A percentile compares a stretch with the other conserved stretches of the same genome.
Evolutionary conservation across 92 coral and sea anemone genomes (phyloP).

Genomic region (Epizoanthus stellaris): DNA sequence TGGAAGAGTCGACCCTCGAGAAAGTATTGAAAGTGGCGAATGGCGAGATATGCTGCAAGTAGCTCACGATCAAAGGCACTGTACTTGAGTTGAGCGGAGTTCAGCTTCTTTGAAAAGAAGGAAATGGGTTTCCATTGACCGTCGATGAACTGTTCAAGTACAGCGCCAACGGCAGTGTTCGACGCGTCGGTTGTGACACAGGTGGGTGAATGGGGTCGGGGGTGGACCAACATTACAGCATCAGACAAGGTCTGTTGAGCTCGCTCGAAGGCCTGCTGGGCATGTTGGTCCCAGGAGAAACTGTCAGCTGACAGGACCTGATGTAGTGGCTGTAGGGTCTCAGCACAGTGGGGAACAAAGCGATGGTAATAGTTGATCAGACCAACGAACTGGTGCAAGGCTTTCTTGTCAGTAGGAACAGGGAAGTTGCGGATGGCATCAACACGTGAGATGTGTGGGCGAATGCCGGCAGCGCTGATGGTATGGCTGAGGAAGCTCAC

Average conservation of each 20-base stretch:
- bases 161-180: conserved; percentile 33
- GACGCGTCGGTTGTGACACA: conserved; percentile 49
- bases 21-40: conserved; percentile 51
- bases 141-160: conserved; percentile 42
- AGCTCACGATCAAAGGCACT: conserved; percentile 58
- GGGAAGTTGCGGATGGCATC: conserved; percentile 40
- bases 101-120: conserved; percentile 60
- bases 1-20: conserved; percentile 54
- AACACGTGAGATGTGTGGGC: conserved; percentile 36
- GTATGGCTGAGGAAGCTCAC: conserved; percentile 53
- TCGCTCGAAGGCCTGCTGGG: conserved; percentile 14
- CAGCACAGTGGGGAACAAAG: conserved; percentile 45
- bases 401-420: conserved; percentile 50
- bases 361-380: conserved; percentile 38
- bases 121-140: conserved; percentile 59
- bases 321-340: conserved; percentile 45
- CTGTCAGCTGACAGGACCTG: conserved; percentile 31
- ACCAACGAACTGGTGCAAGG: conserved; percentile 13
- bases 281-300: conserved; percentile 28
- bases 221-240: conserved; percentile 47
- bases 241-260: conserved; percentile 49
- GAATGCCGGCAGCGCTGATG: too few species aligned
- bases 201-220: conserved; percentile 34
- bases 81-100: conserved; percentile 47
- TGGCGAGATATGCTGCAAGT: conserved; percentile 44